Percentiles rank a stretch among this genome's conserved stretches.
These are phyloP conservation scores for Epinotia ramella DNA, from an alignment of 2,888 invertebrate species.

Conservation along the genomic window DNA sequence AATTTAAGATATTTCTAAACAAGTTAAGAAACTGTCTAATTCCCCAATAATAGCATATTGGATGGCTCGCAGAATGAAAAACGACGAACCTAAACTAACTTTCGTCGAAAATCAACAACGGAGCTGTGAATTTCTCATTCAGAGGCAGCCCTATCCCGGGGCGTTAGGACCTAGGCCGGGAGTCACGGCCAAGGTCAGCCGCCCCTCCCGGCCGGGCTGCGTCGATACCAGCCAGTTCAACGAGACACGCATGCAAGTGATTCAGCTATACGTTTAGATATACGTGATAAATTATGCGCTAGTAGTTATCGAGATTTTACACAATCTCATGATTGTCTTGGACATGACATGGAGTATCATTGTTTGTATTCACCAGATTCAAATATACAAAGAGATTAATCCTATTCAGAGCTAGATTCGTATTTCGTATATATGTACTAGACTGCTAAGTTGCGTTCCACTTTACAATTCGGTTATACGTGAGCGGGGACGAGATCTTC, in stretches of 20 bases:
- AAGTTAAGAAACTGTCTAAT: background rate
- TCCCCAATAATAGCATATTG: background rate
- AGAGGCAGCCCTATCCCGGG: conserved; percentile 52
- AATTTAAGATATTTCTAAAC: conserved; percentile 5
- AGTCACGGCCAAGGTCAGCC: conserved; percentile 84
- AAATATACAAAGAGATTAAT: too few species aligned
- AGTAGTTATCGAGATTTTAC: background rate
- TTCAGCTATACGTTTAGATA: background rate
- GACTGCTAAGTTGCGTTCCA: too few species aligned
- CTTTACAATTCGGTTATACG: too few species aligned
- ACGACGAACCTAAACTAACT: background rate
- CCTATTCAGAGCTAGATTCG: too few species aligned
- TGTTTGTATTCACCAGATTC: too few species aligned
- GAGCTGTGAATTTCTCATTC: background rate
- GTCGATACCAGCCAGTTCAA: conserved; percentile 58
- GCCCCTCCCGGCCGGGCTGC: conserved; percentile 52
- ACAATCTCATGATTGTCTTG: conserved; percentile 1
- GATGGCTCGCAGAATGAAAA: background rate
- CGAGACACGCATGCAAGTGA: conserved; percentile 44
- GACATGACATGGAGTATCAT: too few species aligned
- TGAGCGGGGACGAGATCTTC: too few species aligned
- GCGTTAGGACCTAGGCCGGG: conserved; percentile 57
- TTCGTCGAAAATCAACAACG: conserved; percentile 3
- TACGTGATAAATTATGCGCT: background rate
- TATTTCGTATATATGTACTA: too few species aligned